These are phyloP conservation scores for Caenorhabditis imperialis DNA, from an alignment of 2,888 invertebrate genomes.

Conservation along the genomic window DNA sequence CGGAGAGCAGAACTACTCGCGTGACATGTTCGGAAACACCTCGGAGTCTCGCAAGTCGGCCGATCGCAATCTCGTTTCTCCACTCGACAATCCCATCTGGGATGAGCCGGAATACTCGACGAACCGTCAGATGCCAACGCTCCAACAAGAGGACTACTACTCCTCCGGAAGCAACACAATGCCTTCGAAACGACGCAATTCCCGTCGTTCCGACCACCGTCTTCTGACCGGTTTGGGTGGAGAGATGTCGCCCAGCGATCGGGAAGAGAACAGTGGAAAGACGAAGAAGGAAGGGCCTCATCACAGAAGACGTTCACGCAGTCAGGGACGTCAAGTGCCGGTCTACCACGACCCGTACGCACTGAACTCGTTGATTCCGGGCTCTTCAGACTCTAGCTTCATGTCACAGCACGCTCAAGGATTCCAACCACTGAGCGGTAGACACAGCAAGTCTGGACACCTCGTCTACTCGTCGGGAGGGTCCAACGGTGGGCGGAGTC, in stretches of 20 bases:
- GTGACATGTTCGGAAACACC: slow-evolving; percentile 8
- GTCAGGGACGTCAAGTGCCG: slow-evolving; percentile 60
- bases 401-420: slow-evolving; percentile 24
- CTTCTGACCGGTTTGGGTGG: slow-evolving; percentile 17
- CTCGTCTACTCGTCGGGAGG: slow-evolving; percentile 68
- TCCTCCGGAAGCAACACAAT: slow-evolving; percentile 32
- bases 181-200: slow-evolving; percentile 34
- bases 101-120: slow-evolving; percentile 47
- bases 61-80: slow-evolving; percentile 11
- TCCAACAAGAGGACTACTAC: slow-evolving; percentile 36
- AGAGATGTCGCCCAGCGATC: slow-evolving; percentile 56
- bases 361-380: slow-evolving; percentile 39
- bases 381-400: slow-evolving; percentile 52
- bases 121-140: slow-evolving; percentile 5
- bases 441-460: slow-evolving; percentile 60
- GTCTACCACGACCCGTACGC: slow-evolving; percentile 42
- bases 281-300: slow-evolving; percentile 37
- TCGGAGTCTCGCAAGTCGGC: neutral
- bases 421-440: slow-evolving; percentile 41
- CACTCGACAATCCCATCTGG: slow-evolving; percentile 51
- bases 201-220: slow-evolving; percentile 43
- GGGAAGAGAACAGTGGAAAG: slow-evolving; percentile 46
- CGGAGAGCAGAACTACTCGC: neutral
- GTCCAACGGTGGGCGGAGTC: slow-evolving; percentile 65
- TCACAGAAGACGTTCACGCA: slow-evolving; percentile 60